Base-by-base conservation (phyloP, 2,888 invertebrate species). In the Cantharis rufa region DNA sequence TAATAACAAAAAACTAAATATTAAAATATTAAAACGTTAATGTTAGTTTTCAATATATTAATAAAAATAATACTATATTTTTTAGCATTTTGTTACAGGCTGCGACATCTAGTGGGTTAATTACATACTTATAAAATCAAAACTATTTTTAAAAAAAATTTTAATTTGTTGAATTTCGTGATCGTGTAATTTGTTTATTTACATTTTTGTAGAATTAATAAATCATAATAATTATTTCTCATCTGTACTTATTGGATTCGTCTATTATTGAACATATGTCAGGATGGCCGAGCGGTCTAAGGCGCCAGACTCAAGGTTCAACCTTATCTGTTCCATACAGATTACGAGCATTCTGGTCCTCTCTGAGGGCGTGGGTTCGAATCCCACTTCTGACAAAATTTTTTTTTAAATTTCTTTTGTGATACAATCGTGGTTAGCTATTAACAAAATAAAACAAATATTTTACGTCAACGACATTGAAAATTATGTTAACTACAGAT, bases 221-320 rank as follows among this genome's bases (percentile, higher is more conserved):
- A 15, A 24, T 21, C 1, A 18, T 24, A 69, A n/a, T 1, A 15
- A 24, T 21, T 24, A 15, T 15, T 1, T 15, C 0, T 61, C 2
- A 69, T 28, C 32, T 7, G 5, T 48, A 48, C n/a, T 48, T 48
- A 48, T 48, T 48, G 0, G 7, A n/a, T 48, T 48, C 5, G n/a
- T 1, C 48, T n/a, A 48, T 9, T n/a, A 48, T n/a, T 7, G 2
- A 5, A n/a, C 69, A 69, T 69, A 63, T 82, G 93, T 94, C 93
- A 94, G 93, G 93, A 93, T 94, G 94, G 93, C 93, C 93, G 93
- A 94, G 94, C 93, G 94, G 94, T 95, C 94, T 94, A 95, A 95
- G 94, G 94, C 94, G 94, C 91, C 91, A 91, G 90, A 91, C 91
- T 90, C 90, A 91, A 91, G 91, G 90, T 86, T 88, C 7, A 87